Conservation (phyloP, 2,797 vertebrate species). For the Telmatherina bonti region DNA sequence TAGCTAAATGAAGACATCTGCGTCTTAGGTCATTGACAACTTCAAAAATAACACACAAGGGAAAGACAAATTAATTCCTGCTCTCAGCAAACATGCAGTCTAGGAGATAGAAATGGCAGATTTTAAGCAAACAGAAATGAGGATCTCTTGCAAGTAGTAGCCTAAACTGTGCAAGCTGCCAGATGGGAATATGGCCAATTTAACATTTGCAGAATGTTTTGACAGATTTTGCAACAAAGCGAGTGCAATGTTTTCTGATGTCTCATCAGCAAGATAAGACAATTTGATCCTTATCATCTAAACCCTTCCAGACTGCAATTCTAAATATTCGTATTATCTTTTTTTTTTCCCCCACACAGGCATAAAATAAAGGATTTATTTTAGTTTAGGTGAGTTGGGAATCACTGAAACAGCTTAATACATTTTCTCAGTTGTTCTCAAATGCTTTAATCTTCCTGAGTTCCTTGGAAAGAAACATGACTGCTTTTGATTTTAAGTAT, state of each 20-base stretch:
- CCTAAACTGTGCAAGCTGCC: slow-evolving; percentile 3
- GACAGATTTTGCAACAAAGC: slow-evolving; percentile 4
- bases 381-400: background rate
- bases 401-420: no score
- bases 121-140: slow-evolving; percentile 37
- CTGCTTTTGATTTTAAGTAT: no score
- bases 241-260: background rate
- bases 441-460: background rate
- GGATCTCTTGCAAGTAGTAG: slow-evolving; percentile 16
- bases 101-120: slow-evolving; percentile 22
- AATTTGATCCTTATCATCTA: background rate
- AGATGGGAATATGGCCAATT: background rate
- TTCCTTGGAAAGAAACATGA: background rate
- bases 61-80: slow-evolving; percentile 37
- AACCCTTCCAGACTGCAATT: background rate
- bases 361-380: background rate
- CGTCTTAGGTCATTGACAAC: slow-evolving; percentile 53
- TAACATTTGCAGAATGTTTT: background rate
- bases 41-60: slow-evolving; percentile 26
- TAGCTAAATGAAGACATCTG: slow-evolving; percentile 59
- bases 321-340: background rate
- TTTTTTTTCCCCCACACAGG: background rate
- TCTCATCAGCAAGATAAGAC: background rate
- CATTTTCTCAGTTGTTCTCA: background rate
- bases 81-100: slow-evolving; percentile 11